Evolutionary conservation across 2,797 vertebrate species (phyloP).

Genomic region (Cottoperca gobio): DNA sequence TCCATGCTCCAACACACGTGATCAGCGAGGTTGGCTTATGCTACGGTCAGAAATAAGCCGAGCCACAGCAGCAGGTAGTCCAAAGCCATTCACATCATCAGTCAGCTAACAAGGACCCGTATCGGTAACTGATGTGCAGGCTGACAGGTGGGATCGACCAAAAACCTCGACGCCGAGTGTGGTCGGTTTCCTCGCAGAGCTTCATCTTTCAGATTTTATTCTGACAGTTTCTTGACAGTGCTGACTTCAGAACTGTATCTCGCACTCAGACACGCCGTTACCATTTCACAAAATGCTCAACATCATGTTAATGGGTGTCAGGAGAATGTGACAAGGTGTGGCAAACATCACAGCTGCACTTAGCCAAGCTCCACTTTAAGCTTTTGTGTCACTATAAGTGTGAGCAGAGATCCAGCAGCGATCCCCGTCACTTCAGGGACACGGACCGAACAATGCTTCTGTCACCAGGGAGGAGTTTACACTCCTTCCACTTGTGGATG

Average conservation of each 20-base stretch:
- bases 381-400: background rate
- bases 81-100: conserved; percentile 46
- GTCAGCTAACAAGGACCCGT: conserved; percentile 59
- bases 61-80: conserved; percentile 30
- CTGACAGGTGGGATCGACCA: conserved; percentile 73
- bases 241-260: conserved; percentile 56
- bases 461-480: background rate
- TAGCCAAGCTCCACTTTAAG: conserved; percentile 15
- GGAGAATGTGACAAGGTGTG: conserved; percentile 57
- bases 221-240: conserved; percentile 68
- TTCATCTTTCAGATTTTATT: conserved; percentile 56
- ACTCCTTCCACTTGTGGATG: background rate
- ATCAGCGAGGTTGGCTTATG: conserved; percentile 28
- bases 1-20: conserved; percentile 31
- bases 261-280: conserved; percentile 49
- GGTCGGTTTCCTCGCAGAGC: conserved; percentile 65
- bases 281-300: conserved; percentile 46
- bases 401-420: background rate
- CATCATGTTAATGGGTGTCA: conserved; percentile 63
- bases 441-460: too few relatives aligned
- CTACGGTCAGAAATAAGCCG: conserved; percentile 46
- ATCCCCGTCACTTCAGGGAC: background rate
- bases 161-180: conserved; percentile 57
- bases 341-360: conserved; percentile 52
- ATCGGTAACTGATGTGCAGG: conserved; percentile 44